Percentiles rank a stretch among this genome's conserved stretches.
phyloP scores from a whole-genome alignment of 2,797 vertebrate species.

The Melanogrammus aeglefinus region DNA sequence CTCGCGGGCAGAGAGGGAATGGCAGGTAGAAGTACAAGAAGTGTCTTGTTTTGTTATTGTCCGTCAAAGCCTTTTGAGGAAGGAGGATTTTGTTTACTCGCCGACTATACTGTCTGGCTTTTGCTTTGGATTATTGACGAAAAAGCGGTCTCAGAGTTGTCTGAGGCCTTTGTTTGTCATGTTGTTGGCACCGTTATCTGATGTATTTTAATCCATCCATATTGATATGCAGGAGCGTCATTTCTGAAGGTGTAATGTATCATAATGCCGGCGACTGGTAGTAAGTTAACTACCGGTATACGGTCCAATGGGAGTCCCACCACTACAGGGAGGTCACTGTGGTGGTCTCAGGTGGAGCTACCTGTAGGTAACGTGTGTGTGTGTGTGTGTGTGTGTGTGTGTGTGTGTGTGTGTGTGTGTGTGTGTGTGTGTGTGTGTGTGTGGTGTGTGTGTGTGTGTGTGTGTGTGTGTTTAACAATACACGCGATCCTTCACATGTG shows the following conservation, averaged over 20 bases:
- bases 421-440: background rate
- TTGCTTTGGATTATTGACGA: too few species aligned
- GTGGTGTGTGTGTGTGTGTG: background rate
- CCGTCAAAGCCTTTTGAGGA: too few species aligned
- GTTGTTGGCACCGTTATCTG: too few species aligned
- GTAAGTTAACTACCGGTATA: background rate
- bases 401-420: background rate
- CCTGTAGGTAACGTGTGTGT: background rate
- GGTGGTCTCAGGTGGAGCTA: background rate
- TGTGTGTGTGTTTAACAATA: background rate
- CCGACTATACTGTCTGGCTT: too few species aligned
- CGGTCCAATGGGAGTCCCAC: background rate
- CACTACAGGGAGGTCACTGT: background rate
- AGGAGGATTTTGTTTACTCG: too few species aligned
- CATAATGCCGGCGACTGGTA: too few species aligned
- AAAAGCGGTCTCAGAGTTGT: too few species aligned
- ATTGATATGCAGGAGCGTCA: background rate
- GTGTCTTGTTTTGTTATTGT: background rate
- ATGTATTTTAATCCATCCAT: too few species aligned
- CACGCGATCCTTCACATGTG: slow-evolving; percentile 63
- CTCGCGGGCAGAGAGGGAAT: background rate
- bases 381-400: background rate
- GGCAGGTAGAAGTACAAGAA: background rate
- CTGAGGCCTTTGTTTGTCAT: too few species aligned
- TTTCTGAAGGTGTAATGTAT: too few species aligned